phyloP scores from a whole-genome alignment of 2,797 vertebrate species.

The Pipistrellus nathusii region DNA sequence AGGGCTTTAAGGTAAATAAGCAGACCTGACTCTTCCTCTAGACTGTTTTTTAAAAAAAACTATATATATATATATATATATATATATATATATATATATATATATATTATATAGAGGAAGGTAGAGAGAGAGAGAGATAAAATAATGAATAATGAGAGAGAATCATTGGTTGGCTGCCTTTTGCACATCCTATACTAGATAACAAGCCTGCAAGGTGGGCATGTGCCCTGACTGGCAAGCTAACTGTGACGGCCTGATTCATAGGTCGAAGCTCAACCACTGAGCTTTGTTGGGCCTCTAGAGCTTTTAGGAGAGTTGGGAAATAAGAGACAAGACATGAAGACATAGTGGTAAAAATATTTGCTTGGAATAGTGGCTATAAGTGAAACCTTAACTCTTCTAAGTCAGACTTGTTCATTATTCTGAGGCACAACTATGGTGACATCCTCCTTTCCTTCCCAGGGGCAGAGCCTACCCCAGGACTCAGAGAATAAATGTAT shows the following conservation, averaged over 20 bases:
- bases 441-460: neutral
- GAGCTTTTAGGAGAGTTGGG: neutral
- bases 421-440: accelerated
- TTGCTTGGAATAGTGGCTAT: neutral
- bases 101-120: no score
- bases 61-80: no score
- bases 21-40: neutral
- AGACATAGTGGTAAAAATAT: neutral
- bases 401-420: neutral
- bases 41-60: neutral
- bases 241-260: no score
- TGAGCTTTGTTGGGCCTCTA: no score
- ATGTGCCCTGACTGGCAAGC: no score
- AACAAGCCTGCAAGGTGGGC: no score
- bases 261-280: no score
- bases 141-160: no score
- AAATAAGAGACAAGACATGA: neutral
- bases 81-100: no score
- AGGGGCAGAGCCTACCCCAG: neutral
- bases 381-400: neutral
- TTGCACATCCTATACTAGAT: no score
- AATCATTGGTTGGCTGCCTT: no score
- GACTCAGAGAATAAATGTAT: neutral
- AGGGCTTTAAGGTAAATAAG: neutral
- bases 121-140: no score